Conservation (phyloP, 2,113 vertebrate genomes). For the Hirundichthys speculiger region DNA sequence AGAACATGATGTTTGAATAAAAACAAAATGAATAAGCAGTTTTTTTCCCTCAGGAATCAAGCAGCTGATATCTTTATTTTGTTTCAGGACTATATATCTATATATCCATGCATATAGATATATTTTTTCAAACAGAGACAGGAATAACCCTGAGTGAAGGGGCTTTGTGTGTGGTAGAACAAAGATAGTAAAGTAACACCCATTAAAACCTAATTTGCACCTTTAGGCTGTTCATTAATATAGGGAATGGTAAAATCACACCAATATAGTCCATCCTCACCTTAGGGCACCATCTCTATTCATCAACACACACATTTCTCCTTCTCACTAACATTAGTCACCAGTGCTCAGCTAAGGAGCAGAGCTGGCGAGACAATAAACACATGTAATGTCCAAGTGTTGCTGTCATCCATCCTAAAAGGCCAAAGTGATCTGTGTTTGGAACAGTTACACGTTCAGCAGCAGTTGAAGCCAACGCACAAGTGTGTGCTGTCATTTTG, state of each 20-base stretch:
- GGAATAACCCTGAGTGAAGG: constrained; percentile 73
- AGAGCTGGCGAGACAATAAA: constrained; percentile 64
- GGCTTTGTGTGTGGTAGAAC: constrained; percentile 78
- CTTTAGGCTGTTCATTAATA: constrained; percentile 98
- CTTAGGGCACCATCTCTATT: constrained; percentile 83
- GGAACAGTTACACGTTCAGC: constrained; percentile 16
- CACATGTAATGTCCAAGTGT: constrained; percentile 45
- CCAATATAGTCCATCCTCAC: constrained; percentile 87
- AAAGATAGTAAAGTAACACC: constrained; percentile 91
- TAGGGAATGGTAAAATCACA: constrained; percentile 84
- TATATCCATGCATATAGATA: no score
- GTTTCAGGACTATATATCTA: no score
- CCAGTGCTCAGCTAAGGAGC: constrained; percentile 60
- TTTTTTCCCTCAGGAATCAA: constrained; percentile 80
- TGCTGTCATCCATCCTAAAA: constrained; percentile 42
- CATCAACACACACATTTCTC: constrained; percentile 79
- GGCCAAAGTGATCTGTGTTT: constrained; percentile 42
- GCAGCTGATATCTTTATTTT: constrained; percentile 84
- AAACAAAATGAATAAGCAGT: constrained; percentile 80
- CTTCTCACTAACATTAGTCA: constrained; percentile 80
- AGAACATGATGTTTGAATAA: constrained; percentile 53
- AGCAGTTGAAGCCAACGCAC: no score
- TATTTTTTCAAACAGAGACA: constrained; percentile 66
- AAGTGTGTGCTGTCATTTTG: constrained; percentile 43
- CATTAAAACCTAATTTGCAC: constrained; percentile 99